Evolutionary conservation across 30 jellyfish, hydroid and myxozoan species (phyloP), one percentile per base, ranked within the genome.

Genomic region (Mastigias papua): DNA sequence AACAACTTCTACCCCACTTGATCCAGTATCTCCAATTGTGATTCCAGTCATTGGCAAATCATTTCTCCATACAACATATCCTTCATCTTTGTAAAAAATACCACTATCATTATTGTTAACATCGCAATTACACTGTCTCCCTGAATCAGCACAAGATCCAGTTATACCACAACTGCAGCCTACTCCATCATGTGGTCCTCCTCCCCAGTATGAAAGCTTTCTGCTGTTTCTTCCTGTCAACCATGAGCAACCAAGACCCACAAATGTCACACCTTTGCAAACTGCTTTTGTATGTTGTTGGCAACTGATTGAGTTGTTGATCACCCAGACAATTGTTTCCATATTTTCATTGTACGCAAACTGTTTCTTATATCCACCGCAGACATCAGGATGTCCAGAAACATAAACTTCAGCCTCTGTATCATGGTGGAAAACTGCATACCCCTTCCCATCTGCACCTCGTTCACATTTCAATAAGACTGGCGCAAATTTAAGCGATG

Each of bases 1-100:
- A 13, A 80, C 72, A 22, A 80, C 81, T 63, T 80, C 90, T 10
- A 19, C 73, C 42, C 42, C 26, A 7, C 21, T 17, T 2, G 54
- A 17, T 19, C 27, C 54, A 15, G 90, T 80, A 35, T 80, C 90
- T 32, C 92, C 85, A 66, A 80, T n/a, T 22, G 81, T 81, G n/a
- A 80, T 80, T 11, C 90, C 90, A 62, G 90, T 64, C 30, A 80
- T 26, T 9, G 92, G 92, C 62, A 82, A 22, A 30, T 22, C 86
- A 33, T 49, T 66, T 32, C 48, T 82, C 67, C 21, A 57, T 2
- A 61, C 34, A 2, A 82, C 85, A 49, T 21, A 69, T 34, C 92
- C 92, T n/a, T 34, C 66, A 69, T 82, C 89, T 20, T 1, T 62
- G 28, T 30, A 50, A 31, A 31, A 37, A 9, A 8, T 28, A 30